Percentiles rank a stretch among this genome's conserved stretches.
Conservation (phyloP, 2,888 invertebrate genomes). For the Sinhomidia bicolor region DNA sequence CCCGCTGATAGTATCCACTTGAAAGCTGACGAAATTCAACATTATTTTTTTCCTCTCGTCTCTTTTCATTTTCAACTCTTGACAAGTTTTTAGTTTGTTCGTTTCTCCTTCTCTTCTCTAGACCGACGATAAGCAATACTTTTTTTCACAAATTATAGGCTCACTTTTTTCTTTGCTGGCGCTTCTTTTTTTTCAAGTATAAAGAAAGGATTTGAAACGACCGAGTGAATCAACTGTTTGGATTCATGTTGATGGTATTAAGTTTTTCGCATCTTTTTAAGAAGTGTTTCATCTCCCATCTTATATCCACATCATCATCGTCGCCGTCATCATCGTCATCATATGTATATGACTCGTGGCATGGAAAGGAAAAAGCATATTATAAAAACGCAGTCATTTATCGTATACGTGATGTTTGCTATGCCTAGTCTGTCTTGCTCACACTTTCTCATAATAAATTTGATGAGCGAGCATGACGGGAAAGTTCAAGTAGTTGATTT, state of each 20-base stretch:
- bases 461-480: slow-evolving; percentile 38
- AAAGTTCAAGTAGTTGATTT: slow-evolving; percentile 55
- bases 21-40: slow-evolving; percentile 22
- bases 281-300: background rate
- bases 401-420: background rate
- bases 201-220: background rate
- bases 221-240: background rate
- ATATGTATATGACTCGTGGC: background rate
- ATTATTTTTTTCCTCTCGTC: background rate
- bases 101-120: background rate
- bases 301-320: no score
- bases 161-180: background rate
- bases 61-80: background rate
- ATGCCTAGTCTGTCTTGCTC: background rate
- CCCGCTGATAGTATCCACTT: slow-evolving; percentile 8
- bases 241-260: slow-evolving; percentile 11
- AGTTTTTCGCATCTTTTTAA: slow-evolving; percentile 9
- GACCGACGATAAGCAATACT: background rate
- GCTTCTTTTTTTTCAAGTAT: background rate
- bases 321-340: background rate
- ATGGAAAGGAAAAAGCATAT: no score
- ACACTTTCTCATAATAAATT: slow-evolving; percentile 28
- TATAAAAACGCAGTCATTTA: background rate
- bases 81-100: background rate
- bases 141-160: background rate